Conservation (phyloP, 2,888 invertebrate genomes). For the Eupelmus urozonus region DNA sequence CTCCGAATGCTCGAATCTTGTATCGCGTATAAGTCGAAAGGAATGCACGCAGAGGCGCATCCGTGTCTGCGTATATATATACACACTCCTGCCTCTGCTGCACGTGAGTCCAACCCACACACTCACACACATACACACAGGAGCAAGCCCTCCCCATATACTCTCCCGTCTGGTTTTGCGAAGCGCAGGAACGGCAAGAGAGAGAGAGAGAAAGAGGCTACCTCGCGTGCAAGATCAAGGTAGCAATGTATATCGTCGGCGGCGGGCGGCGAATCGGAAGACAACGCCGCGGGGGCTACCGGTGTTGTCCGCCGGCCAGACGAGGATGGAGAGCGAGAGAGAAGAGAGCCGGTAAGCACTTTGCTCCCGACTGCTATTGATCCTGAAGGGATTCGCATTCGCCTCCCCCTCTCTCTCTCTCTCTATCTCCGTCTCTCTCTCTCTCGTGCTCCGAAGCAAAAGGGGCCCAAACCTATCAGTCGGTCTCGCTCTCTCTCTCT, state of each 20-base stretch:
- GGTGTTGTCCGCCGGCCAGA: constrained; percentile 70
- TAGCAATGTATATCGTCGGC: constrained; percentile 46
- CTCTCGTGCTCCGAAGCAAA: constrained; percentile 47
- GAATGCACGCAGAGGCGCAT: constrained; percentile 23
- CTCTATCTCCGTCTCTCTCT: constrained; percentile 4
- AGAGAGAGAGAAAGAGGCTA: too few relatives aligned
- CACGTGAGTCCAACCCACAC: background rate
- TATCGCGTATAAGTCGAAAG: constrained; percentile 6
- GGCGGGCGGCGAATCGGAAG: constrained; percentile 66
- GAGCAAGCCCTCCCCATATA: background rate
- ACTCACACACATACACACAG: background rate
- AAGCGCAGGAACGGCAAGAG: too few relatives aligned
- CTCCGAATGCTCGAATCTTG: constrained; percentile 25
- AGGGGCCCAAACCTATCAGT: constrained; percentile 65
- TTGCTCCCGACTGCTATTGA: constrained; percentile 62
- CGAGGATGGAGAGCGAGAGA: constrained; percentile 14
- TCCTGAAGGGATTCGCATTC: constrained; percentile 61
- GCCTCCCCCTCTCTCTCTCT: constrained; percentile 13
- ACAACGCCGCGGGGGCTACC: constrained; percentile 73
- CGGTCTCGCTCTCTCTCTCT: constrained; percentile 63
- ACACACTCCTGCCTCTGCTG: background rate
- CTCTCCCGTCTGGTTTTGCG: constrained; percentile 33
- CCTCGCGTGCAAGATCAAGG: constrained; percentile 56
- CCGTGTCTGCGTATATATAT: background rate
- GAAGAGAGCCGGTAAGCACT: constrained; percentile 43